phyloP scores from a whole-genome alignment of 2,797 vertebrate species.

The Aviceda leuphotes region DNA sequence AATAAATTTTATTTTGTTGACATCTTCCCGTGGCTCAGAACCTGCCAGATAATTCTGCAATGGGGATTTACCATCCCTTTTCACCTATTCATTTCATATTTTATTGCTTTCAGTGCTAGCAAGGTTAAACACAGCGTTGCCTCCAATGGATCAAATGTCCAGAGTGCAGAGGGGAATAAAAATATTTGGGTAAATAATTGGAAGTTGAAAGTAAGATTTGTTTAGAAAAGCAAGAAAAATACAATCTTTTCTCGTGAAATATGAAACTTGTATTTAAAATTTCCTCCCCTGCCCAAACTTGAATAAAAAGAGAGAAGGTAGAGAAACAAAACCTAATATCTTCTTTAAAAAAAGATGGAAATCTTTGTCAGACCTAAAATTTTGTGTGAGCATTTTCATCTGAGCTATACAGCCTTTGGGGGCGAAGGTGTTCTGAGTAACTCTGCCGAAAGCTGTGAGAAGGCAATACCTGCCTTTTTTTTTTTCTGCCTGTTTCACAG shows the following conservation, averaged over 20 bases:
- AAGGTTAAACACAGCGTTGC: not conserved
- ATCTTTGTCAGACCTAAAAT: not conserved
- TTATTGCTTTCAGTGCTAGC: not conserved
- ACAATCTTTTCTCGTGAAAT: not conserved
- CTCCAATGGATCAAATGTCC: not conserved
- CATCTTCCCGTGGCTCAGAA: not conserved
- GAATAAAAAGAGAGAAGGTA: not conserved
- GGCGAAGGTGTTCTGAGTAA: not conserved
- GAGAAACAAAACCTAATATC: not conserved
- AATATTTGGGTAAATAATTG: not conserved
- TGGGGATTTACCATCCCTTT: not conserved
- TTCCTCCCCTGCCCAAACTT: not conserved
- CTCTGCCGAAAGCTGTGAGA: not conserved
- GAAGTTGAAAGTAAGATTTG: not conserved
- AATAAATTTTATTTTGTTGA: conserved; percentile 14
- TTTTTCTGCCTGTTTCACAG: not conserved
- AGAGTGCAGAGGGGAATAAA: not conserved
- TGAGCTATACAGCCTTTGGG: not conserved
- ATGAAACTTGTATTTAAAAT: not conserved
- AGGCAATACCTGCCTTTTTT: not conserved
- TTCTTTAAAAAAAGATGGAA: not conserved
- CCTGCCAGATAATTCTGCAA: not conserved
- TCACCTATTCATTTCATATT: not conserved
- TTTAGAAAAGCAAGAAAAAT: not conserved
- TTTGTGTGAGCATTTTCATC: not conserved